Base-by-base conservation (phyloP, 2,888 invertebrate species). In the Eugnorisma glareosa region DNA sequence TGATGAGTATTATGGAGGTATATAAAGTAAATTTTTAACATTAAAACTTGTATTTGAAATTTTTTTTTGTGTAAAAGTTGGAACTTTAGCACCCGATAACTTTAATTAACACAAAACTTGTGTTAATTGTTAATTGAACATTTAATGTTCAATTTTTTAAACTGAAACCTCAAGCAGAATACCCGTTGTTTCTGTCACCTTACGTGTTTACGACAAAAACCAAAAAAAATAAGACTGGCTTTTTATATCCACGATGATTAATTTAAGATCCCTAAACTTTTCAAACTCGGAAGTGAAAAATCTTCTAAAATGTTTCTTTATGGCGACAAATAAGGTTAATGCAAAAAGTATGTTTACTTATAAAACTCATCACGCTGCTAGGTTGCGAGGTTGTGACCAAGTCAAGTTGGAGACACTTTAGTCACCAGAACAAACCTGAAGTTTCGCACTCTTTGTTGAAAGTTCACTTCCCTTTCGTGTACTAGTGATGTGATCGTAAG, bases 351-450 rank as follows among this genome's bases (percentile, higher is more conserved):
- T 69, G 54, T 57, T 48, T 67, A 51, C 75, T 86, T 84, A 68
- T 48, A 72, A 61, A 78, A 73, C 85, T 86, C 74, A 80, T 86
- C 86, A 85, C 80, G 83, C 82, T 66, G 70, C 54, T 31, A 63
- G 69, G 78, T 79, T 67, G 67, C 45, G 67, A 61, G 71, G 78
- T 80, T 70, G 73, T 43, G 67, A 73, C 57, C 78, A 73, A 82
- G 74, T 82, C 73, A 82, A 86, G 71, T 80, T 73, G 45, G 61
- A 57, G 67, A 54, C 75, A 76, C 72, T 84, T 82, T 73, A 84
- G 59, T 70, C 28, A 67, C 64, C 63, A 75, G 67, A 75, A 79
- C 68, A 71, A 72, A 64, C 48, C 59, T 51, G 54, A 81, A 84
- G 78, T 86, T 48, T 59, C 67, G 74, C 67, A 80, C 71, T 74